Evolutionary conservation across 2,797 vertebrate genomes (phyloP).

Genomic region (Bufotes viridis): DNA sequence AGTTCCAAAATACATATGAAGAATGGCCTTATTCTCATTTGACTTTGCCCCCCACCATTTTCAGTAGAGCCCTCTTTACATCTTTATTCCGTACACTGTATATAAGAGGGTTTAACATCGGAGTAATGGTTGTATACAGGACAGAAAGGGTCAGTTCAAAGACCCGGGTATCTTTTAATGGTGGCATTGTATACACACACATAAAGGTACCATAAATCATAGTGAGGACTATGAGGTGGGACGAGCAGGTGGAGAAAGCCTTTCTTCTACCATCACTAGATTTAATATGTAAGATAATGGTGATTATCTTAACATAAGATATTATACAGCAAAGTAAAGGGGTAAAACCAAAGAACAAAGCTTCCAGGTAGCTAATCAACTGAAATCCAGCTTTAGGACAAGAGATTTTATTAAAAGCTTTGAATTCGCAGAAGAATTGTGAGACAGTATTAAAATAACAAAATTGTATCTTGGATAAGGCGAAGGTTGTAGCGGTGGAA

Average conservation of each 20-base stretch:
- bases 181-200: background rate
- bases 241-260: slow-evolving; percentile 2
- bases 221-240: background rate
- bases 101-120: slow-evolving; percentile 39
- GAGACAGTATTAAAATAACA: background rate
- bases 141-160: background rate
- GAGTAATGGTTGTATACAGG: slow-evolving; percentile 4
- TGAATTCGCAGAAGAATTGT: slow-evolving; percentile 11
- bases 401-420: background rate
- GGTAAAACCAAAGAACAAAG: background rate
- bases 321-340: background rate
- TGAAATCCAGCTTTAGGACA: background rate
- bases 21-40: background rate
- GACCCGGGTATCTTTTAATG: background rate
- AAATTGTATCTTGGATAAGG: background rate
- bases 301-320: background rate
- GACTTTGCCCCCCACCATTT: background rate
- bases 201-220: background rate
- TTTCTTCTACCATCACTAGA: slow-evolving; percentile 42
- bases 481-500: background rate
- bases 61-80: slow-evolving; percentile 6
- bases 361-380: background rate
- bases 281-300: background rate
- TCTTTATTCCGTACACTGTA: background rate
- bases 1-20: background rate